Base-by-base conservation (phyloP, 2,888 invertebrate genomes). In the Pteria penguin region DNA sequence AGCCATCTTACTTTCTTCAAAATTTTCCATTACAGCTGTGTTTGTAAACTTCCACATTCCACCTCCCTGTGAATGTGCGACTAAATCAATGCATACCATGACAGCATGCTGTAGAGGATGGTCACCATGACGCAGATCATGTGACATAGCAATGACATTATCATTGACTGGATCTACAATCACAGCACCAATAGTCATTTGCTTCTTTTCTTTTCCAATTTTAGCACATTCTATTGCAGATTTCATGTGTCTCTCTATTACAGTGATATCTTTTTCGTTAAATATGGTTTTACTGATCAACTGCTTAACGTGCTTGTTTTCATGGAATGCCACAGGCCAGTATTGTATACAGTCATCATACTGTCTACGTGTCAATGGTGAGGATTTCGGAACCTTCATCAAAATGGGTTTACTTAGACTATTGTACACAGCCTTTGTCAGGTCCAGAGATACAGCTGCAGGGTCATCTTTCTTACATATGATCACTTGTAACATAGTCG, bases 21-120 rank as follows among this genome's bases (percentile, higher is more conserved):
- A 36, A 18, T 24, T 67, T 52, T 54, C 36, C 11, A 24, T 2
- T 52, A 58, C 27, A 24, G 14, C n/a, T 18, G 14, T 45, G 22
- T 68, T 68, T 60, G 58, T 2, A 62, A 72, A 75, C 27, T 78
- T 62, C 91, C 91, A 96, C 0, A 94, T 95, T 0, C 97, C 97
- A 0, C 96, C 96, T 60, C 95, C 94, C 93, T 97, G 97, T 4
- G 95, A 94, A 86, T 94, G 94, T 0, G 98, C 97, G 2, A 98
- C 96, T 84, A 95, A 94, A 92, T 98, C 97, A 72, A 98, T 94
- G 11, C 95, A 96, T 45, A 96, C 92, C 96, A 98, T 97, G 0
- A 95, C 93, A 2, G 96, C 95, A 93, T 98, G 98, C 90, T 95
- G 95, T 62, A 96, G 92, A 0, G 96, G 96, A 93, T 96, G 95